Conservation (phyloP, 1,140 invertebrate species). For the Neotoxoptera formosana region DNA sequence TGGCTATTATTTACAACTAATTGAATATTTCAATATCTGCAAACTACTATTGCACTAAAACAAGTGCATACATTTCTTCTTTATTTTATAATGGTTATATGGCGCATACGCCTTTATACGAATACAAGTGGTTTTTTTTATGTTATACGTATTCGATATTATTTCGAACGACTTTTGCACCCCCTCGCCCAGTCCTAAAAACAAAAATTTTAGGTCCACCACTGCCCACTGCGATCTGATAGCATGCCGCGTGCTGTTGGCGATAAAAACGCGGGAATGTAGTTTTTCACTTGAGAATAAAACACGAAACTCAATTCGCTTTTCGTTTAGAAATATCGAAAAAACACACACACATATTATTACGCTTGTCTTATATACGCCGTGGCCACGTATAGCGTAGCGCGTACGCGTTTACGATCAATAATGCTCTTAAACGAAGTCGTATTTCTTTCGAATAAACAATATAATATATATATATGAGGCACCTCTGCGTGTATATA, state of each 20-base stretch:
- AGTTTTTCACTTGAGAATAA: background rate
- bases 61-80: background rate
- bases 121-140: background rate
- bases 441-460: conserved; percentile 17
- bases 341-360: background rate
- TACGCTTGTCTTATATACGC: background rate
- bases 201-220: background rate
- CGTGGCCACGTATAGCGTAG: background rate
- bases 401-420: background rate
- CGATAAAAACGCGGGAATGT: no score
- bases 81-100: background rate
- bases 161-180: background rate
- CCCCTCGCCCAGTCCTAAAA: background rate
- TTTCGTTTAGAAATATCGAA: background rate
- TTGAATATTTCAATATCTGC: background rate
- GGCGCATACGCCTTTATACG: no score
- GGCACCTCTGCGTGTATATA: background rate
- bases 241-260: background rate
- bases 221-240: background rate
- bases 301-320: background rate
- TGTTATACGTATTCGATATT: background rate
- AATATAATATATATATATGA: background rate
- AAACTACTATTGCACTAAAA: background rate
- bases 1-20: background rate
- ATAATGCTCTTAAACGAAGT: background rate